Evolutionary conservation across 1,140 invertebrate species (phyloP), one percentile per base, ranked within the genome.

Genomic region (Tachypleus tridentatus): DNA sequence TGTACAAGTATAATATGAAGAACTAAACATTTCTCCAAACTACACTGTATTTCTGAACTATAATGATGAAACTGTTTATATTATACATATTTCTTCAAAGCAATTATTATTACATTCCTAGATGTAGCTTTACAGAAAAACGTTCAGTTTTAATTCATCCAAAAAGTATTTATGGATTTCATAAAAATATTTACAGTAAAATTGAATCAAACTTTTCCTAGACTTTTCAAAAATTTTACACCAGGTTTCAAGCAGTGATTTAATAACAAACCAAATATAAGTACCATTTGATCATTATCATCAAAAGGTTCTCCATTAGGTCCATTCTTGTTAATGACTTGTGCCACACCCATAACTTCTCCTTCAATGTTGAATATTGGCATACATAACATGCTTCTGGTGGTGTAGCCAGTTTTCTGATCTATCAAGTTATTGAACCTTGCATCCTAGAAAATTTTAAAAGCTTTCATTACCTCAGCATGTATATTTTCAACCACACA

Each of bases 391-490:
- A 98, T 83, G 52, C 89, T 91, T 74, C 87, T 84, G 49, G 94
- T 98, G 75, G 86, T 87, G 78, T 97, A 97, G 47, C 93, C 93
- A 57, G 93, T 97, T 75, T 87, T 82, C 51, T 85, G 85, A 76
- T 98, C 94, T 72, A 97, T 89, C 76, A 93, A 88, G 74, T 89
- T 86, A 81, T 94, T 96, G 78, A 97, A 97, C 66, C 91, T 82
- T 62, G 85, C 81, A 74, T 94, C 91, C 89, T 93, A 76, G 48
- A 81, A 82, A 64, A 51, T 5, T 29, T 29, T 29, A 29, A 29
- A 29, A 29, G 29, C 2, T 29, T 29, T 29, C 29, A 29, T 29
- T 29, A 29, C 2, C 29, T 29, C 29, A 29, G 29, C 29, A 29
- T 29, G 29, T 29, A 29, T 29, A 29, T 29, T 29, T 29, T 29